These are phyloP conservation scores for Troides oblongomaculatus DNA, from an alignment of 2,888 invertebrate species.

Conservation along the genomic window DNA sequence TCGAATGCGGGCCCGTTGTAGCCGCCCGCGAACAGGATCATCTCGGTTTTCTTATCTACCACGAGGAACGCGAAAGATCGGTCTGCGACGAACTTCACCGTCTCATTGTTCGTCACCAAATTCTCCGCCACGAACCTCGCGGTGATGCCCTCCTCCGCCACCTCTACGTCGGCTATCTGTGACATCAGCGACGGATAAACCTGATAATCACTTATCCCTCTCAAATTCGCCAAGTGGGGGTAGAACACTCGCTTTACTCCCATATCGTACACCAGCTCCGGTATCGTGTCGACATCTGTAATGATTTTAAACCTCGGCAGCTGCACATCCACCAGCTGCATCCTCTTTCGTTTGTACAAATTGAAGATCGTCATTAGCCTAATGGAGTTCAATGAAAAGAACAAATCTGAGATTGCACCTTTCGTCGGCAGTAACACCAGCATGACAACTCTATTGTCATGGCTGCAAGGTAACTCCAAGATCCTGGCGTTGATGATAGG, in stretches of 20 bases:
- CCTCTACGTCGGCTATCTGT: slow-evolving; percentile 51
- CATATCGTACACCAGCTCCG: slow-evolving; percentile 61
- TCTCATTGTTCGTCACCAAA: slow-evolving; percentile 36
- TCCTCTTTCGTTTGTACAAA: slow-evolving; percentile 39
- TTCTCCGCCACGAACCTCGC: slow-evolving; percentile 39
- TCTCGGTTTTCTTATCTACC: slow-evolving; percentile 53
- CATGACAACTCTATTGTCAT: slow-evolving; percentile 47
- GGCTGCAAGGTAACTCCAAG: slow-evolving; percentile 51
- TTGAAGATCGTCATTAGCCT: slow-evolving; percentile 52
- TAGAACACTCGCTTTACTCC: slow-evolving; percentile 59
- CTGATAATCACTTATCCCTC: slow-evolving; percentile 50
- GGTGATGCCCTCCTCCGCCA: slow-evolving; percentile 52
- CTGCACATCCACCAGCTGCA: slow-evolving; percentile 47
- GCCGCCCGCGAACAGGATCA: slow-evolving; percentile 59
- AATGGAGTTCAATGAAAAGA: slow-evolving; percentile 47
- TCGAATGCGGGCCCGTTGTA: slow-evolving; percentile 49
- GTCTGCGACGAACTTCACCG: slow-evolving; percentile 47
- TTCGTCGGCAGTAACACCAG: slow-evolving; percentile 51
- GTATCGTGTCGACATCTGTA: slow-evolving; percentile 50
- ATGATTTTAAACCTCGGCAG: slow-evolving; percentile 55
- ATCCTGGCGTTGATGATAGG: slow-evolving; percentile 48
- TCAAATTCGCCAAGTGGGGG: slow-evolving; percentile 49
- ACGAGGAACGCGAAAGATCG: slow-evolving; percentile 58
- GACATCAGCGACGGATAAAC: slow-evolving; percentile 55
- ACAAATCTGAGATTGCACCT: slow-evolving; percentile 47